phyloP scores from a whole-genome alignment of 2,113 vertebrate species.

The Rhinopithecus roxellana region DNA sequence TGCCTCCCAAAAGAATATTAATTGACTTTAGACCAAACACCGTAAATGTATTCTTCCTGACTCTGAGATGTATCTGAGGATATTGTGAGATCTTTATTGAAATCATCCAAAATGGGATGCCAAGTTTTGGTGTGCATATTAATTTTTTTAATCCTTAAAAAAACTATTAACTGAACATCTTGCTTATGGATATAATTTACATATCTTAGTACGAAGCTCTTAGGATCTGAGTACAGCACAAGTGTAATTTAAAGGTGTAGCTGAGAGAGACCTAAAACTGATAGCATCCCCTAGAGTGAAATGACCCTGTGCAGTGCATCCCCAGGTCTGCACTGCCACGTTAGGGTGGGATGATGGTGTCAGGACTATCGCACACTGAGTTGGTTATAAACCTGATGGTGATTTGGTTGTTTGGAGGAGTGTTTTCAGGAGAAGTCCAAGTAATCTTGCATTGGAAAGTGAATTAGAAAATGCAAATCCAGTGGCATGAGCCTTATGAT shows the following conservation, averaged over 20 bases:
- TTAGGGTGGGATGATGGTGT: too few relatives aligned
- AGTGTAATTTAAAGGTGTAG: not conserved
- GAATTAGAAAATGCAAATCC: not conserved
- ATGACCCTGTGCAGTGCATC: rapidly evolving
- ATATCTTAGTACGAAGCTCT: not conserved
- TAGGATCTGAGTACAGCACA: not conserved
- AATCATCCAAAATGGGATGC: not conserved
- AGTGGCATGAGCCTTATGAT: not conserved
- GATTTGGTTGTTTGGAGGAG: not conserved
- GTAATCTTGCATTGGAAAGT: not conserved
- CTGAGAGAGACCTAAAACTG: not conserved
- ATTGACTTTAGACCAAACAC: not conserved
- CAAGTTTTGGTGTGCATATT: constrained; percentile 24
- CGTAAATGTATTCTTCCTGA: not conserved
- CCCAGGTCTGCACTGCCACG: not conserved
- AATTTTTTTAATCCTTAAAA: constrained; percentile 10
- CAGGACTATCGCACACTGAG: not conserved
- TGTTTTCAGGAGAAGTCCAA: not conserved
- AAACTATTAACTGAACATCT: not conserved
- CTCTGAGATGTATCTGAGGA: not conserved
- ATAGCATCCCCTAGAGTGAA: not conserved
- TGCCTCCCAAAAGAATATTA: not conserved
- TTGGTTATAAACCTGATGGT: not conserved
- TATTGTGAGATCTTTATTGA: not conserved
- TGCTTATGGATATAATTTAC: not conserved